Base-by-base conservation (phyloP, 2,113 vertebrate species). In the Accipiter virgatus region DNA sequence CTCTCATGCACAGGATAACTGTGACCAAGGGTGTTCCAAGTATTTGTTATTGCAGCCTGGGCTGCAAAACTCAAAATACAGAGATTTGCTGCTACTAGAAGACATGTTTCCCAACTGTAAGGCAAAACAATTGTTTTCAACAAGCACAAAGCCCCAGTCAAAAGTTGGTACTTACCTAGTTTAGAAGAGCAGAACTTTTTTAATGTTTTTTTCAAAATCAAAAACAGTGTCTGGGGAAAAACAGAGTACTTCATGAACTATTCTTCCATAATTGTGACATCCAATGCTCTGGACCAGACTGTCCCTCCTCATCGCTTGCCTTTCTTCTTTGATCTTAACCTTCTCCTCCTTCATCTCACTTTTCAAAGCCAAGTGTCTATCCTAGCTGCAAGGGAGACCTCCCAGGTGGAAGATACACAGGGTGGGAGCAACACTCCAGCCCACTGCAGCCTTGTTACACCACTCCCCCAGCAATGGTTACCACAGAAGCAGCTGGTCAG, bases 401-500 rank as follows among this genome's bases (percentile, higher is more conserved):
- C 40, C 59, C 10, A 22, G 6, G 0, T 31, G 32, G 47, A 47
- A 63, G 61, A 50, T 0, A 21, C 2, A 50, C 0, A 1, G 18
- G 8, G 8, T 5, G 16, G 36, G 34, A 91, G 38, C 1, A 2
- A 67, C 42, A 26, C 10, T 36, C 13, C 62, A 89, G 65, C n/a
- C 53, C 48, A 10, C 40, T 17, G 16, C 55, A 87, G 55, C 45
- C 73, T n/a, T 29, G 23, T n/a, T 12, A 43, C 56, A 45, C 52
- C 0, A 0, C 9, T 45, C n/a, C 43, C 26, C 62, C 2, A 5
- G 36, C 20, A 56, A 40, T 8, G 26, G 25, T 43, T 36, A 45
- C 29, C 53, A 36, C 34, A 22, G 36, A 73, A 73, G 13, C 11
- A 23, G 32, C 20, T 31, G 32, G 25, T 63, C 38, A 48, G 45